Evolutionary conservation across 2,888 invertebrate genomes (phyloP), one percentile per base, ranked within the genome.

Genomic region (Microplitis deprimator): DNA sequence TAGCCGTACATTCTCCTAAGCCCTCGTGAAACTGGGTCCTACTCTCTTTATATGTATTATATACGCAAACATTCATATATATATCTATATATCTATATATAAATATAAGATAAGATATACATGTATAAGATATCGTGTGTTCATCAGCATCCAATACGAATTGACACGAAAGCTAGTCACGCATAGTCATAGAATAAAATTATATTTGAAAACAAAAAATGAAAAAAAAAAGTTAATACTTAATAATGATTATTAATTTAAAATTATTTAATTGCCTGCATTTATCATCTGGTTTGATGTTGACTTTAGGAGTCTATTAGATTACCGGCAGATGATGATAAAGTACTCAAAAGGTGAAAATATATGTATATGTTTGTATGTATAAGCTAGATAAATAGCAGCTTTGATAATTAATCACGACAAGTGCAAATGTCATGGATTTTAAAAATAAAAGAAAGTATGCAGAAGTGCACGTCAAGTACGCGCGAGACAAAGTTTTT

Each of bases 21-120:
- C 20, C 72, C 68, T 64, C 77, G 77, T 75, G 83, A 80, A 84
- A 81, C 83, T 83, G 82, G 83, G 82, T 82, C 78, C 83, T 67
- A 59, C 67, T 76, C 84, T 83, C 83, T 84, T 82, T 83, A 83
- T 71, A 75, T 72, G 79, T 79, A 17, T 61, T 68, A 68, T 68
- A 68, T 67, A 72, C 38, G 75, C 72, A 65, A 65, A 29, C 17
- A 29, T 68, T 65, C 39, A 64, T 74, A 17, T 59, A 62, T 72
- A 40, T 38, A 59, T 60, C 13, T n/a, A 40, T 38, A 64, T 60
- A 13, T n/a, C 8, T 13, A 65, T 68, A 29, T 29, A 29, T n/a
- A 59, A 50, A 38, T 13, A 59, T 50, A 38, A 29, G 71, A 39
- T 7, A 16, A 68, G 17, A 68, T 10, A 16, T 6, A 68, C 10